These are phyloP conservation scores for Epinotia bilunana DNA, from an alignment of 2,888 invertebrate genomes.

Conservation along the genomic window DNA sequence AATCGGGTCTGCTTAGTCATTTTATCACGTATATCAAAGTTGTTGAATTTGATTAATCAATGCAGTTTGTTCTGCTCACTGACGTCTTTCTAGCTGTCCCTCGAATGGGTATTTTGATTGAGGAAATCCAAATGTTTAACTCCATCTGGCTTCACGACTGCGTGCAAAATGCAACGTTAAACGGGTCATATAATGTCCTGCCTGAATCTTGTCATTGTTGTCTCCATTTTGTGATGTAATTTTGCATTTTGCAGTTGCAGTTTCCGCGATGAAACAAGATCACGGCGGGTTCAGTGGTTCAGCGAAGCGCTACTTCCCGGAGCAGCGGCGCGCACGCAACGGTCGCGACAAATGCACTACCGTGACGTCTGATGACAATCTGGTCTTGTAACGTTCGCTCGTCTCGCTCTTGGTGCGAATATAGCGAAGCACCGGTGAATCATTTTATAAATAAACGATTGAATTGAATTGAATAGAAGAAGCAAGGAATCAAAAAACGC, in stretches of 20 bases:
- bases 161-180: background rate
- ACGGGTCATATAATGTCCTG: background rate
- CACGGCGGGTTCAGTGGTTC: conserved; percentile 39
- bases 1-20: conserved; percentile 26
- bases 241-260: conserved; percentile 31
- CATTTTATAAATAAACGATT: too few species aligned
- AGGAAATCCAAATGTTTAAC: background rate
- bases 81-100: too few species aligned
- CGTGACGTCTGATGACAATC: conserved; percentile 48
- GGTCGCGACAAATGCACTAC: conserved; percentile 46
- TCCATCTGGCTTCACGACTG: background rate
- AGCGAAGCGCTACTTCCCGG: conserved; percentile 47
- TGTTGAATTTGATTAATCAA: conserved; percentile 8
- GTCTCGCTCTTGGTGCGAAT: conserved; percentile 4
- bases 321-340: conserved; percentile 44
- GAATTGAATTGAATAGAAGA: too few species aligned
- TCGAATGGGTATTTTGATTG: background rate
- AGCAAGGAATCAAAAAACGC: background rate
- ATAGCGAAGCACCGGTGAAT: background rate
- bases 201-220: conserved; percentile 7
- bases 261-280: conserved; percentile 45
- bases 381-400: conserved; percentile 34
- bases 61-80: background rate
- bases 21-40: conserved; percentile 19
- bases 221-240: background rate